Percentiles rank a stretch among this genome's conserved stretches.
phyloP scores from a whole-genome alignment of 2,888 invertebrate genomes.

The Apoda limacodes region DNA sequence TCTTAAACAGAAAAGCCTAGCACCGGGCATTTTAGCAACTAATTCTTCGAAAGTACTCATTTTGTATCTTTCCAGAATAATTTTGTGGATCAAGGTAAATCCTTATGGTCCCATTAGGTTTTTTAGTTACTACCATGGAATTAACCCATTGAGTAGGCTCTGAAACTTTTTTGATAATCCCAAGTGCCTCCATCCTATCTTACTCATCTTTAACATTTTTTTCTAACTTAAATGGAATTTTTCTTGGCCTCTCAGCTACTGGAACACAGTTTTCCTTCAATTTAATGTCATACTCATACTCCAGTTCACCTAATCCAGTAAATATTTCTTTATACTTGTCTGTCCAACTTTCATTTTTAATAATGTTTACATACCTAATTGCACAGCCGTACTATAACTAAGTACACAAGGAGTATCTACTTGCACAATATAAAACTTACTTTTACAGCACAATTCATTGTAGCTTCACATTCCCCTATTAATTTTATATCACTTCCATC shows the following conservation, averaged over 20 bases:
- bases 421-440: constrained; percentile 4
- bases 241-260: constrained; percentile 9
- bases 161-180: neutral
- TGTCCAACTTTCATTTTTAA: neutral
- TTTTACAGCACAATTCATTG: no score
- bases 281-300: constrained; percentile 6
- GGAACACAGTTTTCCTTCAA: constrained; percentile 1
- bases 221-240: constrained; percentile 17
- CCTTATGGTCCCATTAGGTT: neutral
- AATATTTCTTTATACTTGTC: constrained; percentile 1
- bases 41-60: neutral
- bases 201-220: neutral
- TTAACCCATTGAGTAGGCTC: constrained; percentile 6
- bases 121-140: constrained; percentile 1
- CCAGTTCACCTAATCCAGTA: constrained; percentile 3
- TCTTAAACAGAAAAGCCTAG: constrained; percentile 5
- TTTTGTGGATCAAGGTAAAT: neutral
- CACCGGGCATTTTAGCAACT: constrained; percentile 4
- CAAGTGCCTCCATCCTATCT: neutral
- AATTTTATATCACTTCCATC: constrained; percentile 2
- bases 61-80: neutral
- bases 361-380: constrained; percentile 1
- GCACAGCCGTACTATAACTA: constrained; percentile 1
- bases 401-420: neutral
- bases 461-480: neutral